A percentile compares a stretch with the other conserved stretches of the same genome.
Evolutionary conservation across 2,888 invertebrate genomes (phyloP).

Genomic region (Troides helena): DNA sequence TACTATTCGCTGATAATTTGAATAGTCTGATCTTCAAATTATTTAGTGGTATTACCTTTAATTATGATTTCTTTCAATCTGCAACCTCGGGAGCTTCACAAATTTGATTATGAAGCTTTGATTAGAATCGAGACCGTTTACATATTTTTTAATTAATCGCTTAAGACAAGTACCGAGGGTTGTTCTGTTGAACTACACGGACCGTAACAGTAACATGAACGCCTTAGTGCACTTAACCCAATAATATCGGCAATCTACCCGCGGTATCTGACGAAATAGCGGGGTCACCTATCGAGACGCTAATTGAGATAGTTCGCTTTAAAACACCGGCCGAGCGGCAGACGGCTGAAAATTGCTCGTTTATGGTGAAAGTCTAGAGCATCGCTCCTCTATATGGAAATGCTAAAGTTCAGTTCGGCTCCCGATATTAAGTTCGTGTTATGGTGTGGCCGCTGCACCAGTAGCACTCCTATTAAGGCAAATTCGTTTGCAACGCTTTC

Average conservation of each 20-base stretch:
- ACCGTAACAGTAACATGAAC: constrained; percentile 40
- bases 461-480: constrained; percentile 44
- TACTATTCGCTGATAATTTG: too few species aligned
- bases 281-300: constrained; percentile 74
- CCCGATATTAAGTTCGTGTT: constrained; percentile 68
- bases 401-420: constrained; percentile 73
- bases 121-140: too few species aligned
- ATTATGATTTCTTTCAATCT: too few species aligned
- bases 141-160: too few species aligned
- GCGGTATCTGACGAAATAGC: constrained; percentile 68
- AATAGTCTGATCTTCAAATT: too few species aligned
- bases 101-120: too few species aligned
- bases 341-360: constrained; percentile 73
- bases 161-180: not conserved
- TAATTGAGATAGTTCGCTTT: constrained; percentile 78
- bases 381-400: constrained; percentile 69
- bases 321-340: constrained; percentile 70
- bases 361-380: constrained; percentile 75
- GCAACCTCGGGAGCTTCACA: too few species aligned
- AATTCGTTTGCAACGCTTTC: constrained; percentile 29
- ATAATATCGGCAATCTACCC: constrained; percentile 59
- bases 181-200: constrained; percentile 27
- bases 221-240: constrained; percentile 64
- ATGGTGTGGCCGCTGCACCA: constrained; percentile 52
- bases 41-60: too few species aligned